A percentile compares a stretch with the other conserved stretches of the same genome.
These are phyloP conservation scores for Elephantulus edwardii DNA, from an alignment of 2,113 vertebrate genomes.

Conservation along the genomic window DNA sequence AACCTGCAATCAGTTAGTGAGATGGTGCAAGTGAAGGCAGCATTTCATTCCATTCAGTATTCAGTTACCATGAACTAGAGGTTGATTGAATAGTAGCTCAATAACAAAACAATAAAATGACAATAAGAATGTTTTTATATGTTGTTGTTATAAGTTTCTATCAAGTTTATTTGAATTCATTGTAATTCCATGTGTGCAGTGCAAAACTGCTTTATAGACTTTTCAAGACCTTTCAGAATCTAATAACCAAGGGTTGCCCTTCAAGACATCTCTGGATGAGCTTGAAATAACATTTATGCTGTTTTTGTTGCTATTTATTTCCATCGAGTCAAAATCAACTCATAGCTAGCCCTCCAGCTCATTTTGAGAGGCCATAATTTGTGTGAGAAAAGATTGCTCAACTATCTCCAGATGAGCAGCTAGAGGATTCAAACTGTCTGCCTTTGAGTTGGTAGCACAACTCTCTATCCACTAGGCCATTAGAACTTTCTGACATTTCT, in stretches of 20 bases:
- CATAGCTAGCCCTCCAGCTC: too few relatives aligned
- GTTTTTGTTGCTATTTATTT: too few relatives aligned
- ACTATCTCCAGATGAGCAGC: too few relatives aligned
- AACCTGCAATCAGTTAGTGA: background rate
- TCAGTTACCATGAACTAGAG: background rate
- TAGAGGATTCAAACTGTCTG: too few relatives aligned
- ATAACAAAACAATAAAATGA: background rate
- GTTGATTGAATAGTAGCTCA: background rate
- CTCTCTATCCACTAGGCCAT: too few relatives aligned
- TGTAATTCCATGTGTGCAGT: background rate
- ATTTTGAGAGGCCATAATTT: too few relatives aligned
- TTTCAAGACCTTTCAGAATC: background rate
- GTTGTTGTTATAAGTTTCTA: background rate
- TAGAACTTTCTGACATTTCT: too few relatives aligned
- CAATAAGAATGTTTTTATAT: background rate
- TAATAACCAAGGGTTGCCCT: background rate
- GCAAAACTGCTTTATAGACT: background rate
- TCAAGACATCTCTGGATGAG: background rate
- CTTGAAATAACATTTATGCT: background rate
- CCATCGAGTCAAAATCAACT: too few relatives aligned
- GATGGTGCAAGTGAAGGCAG: background rate
- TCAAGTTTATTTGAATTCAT: background rate
- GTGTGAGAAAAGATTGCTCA: too few relatives aligned
- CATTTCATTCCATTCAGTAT: background rate
- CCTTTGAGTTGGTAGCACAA: too few relatives aligned